Percentiles rank a stretch among this genome's conserved stretches.
Conservation (phyloP, 2,888 invertebrate genomes). For the Koerneria pararmatus region DNA sequence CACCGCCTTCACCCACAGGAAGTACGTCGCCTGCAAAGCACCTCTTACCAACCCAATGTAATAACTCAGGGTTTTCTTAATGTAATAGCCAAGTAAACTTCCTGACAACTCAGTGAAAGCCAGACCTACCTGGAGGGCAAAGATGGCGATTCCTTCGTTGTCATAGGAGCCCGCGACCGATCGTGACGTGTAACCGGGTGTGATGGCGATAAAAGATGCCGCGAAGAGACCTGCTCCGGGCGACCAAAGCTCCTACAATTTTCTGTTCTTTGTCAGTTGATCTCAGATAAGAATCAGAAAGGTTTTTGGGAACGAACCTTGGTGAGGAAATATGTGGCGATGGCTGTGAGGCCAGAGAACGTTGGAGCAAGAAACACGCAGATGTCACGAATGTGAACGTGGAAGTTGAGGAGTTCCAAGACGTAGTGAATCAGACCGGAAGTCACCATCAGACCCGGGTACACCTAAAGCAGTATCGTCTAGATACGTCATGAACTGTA, state of each 20-base stretch:
- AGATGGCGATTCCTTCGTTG: constrained; percentile 99
- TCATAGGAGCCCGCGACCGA: constrained; percentile 99
- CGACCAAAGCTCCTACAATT: constrained; percentile 78
- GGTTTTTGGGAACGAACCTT: constrained; percentile 64
- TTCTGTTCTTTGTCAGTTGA: not conserved
- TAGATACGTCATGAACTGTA: no score
- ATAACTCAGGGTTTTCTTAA: not conserved
- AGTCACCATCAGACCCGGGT: constrained; percentile 97
- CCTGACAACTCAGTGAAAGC: not conserved
- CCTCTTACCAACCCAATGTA: not conserved
- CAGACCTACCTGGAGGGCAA: constrained; percentile 73
- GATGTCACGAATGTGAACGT: constrained; percentile 76
- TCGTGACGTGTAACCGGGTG: constrained; percentile 96
- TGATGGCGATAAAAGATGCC: constrained; percentile 94
- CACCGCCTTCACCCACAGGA: constrained; percentile 92
- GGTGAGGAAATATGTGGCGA: constrained; percentile 92
- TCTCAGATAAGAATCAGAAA: not conserved
- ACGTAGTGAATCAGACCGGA: constrained; percentile 94
- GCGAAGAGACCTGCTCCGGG: constrained; percentile 93
- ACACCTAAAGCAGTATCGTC: constrained; percentile 67
- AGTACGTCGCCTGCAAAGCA: constrained; percentile 79
- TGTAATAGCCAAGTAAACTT: not conserved
- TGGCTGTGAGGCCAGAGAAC: constrained; percentile 94
- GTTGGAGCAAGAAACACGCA: constrained; percentile 97
- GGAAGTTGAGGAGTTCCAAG: constrained; percentile 84